Conservation (phyloP, 2,113 vertebrate species). For the Erythrolamprus reginae region DNA sequence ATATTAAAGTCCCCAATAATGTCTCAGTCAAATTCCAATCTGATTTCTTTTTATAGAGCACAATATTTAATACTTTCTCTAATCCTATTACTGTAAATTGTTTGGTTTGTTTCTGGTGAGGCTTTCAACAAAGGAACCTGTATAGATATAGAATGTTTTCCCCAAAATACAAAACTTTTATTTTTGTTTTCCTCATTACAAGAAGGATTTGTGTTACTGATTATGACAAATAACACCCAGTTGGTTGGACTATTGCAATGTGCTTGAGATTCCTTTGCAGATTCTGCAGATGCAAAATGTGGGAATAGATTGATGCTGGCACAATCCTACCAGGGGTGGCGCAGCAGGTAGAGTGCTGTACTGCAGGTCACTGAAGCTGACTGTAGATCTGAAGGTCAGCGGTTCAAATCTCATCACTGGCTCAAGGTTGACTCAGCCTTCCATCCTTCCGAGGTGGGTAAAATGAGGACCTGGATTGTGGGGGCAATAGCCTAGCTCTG, state of each 20-base stretch:
- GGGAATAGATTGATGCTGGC: background rate
- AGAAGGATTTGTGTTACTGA: background rate
- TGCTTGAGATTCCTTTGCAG: background rate
- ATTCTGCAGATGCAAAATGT: background rate
- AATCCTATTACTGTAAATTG: background rate
- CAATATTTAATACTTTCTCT: background rate
- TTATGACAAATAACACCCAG: background rate
- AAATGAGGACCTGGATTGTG: too few relatives aligned
- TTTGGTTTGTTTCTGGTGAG: background rate
- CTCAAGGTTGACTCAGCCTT: too few relatives aligned
- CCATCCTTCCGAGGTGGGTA: too few relatives aligned
- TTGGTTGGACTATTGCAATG: background rate
- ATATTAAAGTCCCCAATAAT: background rate
- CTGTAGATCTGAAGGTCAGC: too few relatives aligned
- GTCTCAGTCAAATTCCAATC: background rate
- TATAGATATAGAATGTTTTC: too few relatives aligned
- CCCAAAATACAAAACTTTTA: background rate
- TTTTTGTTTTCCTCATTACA: background rate
- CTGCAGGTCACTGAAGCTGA: too few relatives aligned
- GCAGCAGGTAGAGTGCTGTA: too few relatives aligned
- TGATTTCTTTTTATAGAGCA: background rate
- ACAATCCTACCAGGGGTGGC: background rate
- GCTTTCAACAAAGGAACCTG: background rate
- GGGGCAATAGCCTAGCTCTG: too few relatives aligned
- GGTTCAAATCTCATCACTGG: too few relatives aligned